Conservation (phyloP, 2,888 invertebrate species). For the Erannis defoliaria region DNA sequence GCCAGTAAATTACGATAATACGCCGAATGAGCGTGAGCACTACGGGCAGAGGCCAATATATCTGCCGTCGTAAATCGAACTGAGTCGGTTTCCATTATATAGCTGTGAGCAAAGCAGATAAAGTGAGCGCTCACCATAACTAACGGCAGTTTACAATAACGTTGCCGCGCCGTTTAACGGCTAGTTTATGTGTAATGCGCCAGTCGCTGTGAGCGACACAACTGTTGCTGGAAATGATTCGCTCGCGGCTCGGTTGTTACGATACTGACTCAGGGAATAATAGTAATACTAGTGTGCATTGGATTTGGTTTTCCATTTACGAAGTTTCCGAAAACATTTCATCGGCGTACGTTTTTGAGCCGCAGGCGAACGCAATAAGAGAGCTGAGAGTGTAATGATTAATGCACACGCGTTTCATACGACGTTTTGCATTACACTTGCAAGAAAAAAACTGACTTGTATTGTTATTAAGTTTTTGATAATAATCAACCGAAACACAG, state of each 20-base stretch:
- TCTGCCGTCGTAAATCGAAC: conserved; percentile 1
- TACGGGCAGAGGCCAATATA: neutral
- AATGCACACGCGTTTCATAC: too few relatives aligned
- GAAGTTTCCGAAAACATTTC: too few relatives aligned
- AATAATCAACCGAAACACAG: too few relatives aligned
- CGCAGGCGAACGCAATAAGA: too few relatives aligned
- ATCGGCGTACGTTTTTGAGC: too few relatives aligned
- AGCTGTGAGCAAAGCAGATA: conserved; percentile 13
- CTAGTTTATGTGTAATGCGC: conserved; percentile 3
- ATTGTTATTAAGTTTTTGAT: too few relatives aligned
- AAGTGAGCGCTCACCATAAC: conserved; percentile 11
- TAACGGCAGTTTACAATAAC: conserved; percentile 20
- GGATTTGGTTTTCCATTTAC: too few relatives aligned
- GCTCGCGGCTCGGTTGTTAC: neutral
- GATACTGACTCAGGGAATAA: too few relatives aligned
- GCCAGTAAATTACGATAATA: neutral
- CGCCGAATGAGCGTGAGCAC: neutral
- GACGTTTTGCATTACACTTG: too few relatives aligned
- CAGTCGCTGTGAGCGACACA: neutral
- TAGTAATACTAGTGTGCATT: too few relatives aligned
- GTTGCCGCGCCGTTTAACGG: conserved; percentile 14
- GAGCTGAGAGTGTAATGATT: too few relatives aligned
- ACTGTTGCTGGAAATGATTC: neutral
- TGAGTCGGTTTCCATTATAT: neutral
- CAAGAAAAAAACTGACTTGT: too few relatives aligned